phyloP scores from a whole-genome alignment of 2,113 vertebrate genomes.

The Nannobrachium achirus region DNA sequence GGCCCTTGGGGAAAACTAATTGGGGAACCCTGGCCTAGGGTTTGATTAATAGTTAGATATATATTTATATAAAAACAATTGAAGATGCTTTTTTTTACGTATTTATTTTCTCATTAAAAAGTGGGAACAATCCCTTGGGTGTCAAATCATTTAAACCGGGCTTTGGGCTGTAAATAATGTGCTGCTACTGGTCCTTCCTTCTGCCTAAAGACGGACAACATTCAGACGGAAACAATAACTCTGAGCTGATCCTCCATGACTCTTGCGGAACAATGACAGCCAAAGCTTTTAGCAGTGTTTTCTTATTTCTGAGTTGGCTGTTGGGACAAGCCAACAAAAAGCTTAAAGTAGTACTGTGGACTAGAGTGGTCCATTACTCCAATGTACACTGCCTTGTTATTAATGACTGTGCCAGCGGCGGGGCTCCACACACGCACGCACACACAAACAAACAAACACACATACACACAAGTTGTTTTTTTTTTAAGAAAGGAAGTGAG shows the following conservation, averaged over 20 bases:
- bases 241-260: constrained; percentile 28
- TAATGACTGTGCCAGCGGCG: constrained; percentile 70
- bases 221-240: constrained; percentile 48
- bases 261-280: constrained; percentile 64
- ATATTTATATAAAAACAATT: too few species aligned
- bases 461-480: constrained; percentile 34
- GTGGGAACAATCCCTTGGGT: too few species aligned
- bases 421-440: constrained; percentile 13
- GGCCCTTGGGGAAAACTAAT: too few species aligned
- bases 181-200: too few species aligned
- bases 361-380: constrained; percentile 41
- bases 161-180: too few species aligned
- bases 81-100: too few species aligned
- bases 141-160: too few species aligned
- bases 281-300: constrained; percentile 44
- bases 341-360: not conserved
- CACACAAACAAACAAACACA: not conserved
- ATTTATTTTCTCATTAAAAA: too few species aligned
- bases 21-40: too few species aligned
- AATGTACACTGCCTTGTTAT: constrained; percentile 74
- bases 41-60: too few species aligned
- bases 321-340: not conserved
- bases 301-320: constrained; percentile 33
- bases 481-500: not conserved
- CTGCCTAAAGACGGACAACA: constrained; percentile 2